These are phyloP conservation scores for Heliocidaris erythrogramma DNA, from an alignment of 35 echinoderm and acorn worm species.

Conservation along the genomic window DNA sequence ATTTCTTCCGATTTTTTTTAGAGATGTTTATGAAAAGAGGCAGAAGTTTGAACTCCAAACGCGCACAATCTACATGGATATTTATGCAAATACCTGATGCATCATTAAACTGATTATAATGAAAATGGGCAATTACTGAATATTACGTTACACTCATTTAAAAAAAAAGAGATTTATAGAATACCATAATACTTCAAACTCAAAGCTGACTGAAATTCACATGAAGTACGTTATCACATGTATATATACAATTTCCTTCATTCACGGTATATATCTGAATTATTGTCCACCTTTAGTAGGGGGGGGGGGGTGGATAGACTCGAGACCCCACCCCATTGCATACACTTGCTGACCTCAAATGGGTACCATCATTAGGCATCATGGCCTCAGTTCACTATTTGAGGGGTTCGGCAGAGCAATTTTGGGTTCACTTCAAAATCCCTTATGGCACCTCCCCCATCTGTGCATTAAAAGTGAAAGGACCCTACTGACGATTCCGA, in stretches of 20 bases:
- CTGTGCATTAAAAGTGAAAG: not conserved
- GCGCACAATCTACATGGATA: not conserved
- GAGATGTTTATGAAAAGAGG: not conserved
- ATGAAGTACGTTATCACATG: no score
- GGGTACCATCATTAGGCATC: no score
- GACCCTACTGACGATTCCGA: not conserved
- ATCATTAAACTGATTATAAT: not conserved
- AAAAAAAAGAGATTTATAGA: no score
- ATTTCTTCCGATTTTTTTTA: not conserved
- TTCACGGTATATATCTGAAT: not conserved
- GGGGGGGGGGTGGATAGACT: not conserved
- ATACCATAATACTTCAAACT: no score
- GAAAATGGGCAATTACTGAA: not conserved
- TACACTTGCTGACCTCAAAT: no score
- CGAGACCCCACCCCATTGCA: no score
- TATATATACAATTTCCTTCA: no score
- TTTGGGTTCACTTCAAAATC: not conserved
- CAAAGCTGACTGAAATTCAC: no score
- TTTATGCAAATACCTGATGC: not conserved
- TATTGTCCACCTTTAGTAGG: not conserved
- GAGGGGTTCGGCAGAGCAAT: no score
- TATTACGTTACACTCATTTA: no score
- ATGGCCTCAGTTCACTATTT: no score
- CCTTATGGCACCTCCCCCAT: not conserved
- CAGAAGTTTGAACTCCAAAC: not conserved